Evolutionary conservation across 2,797 vertebrate genomes (phyloP), one percentile per base, ranked within the genome.

Genomic region (Lepidocolaptes lacrymiger): DNA sequence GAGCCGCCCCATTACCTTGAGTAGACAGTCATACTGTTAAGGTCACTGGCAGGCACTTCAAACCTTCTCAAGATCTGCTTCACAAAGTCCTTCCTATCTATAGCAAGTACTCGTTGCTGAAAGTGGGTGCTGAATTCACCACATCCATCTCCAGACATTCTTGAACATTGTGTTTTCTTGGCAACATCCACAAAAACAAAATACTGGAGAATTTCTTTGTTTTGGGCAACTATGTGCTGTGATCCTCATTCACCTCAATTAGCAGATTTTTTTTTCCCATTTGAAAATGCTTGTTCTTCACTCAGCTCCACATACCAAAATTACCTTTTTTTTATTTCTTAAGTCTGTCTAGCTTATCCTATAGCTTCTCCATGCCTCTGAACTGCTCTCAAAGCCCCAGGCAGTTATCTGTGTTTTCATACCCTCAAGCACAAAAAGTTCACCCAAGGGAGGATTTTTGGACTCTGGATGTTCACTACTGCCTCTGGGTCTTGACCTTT

Each of bases 161-260:
- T 79, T 67, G 77, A 89, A 54, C 36, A n/a, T 61, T 54, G 30
- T 91, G 44, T 86, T 88, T 94, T 91, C 77, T 82, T 72, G 51
- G 51, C 21, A 77, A 23, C 21, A 71, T 37, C 41, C 28, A 51
- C 46, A 73, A 74, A 71, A 85, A 79, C 18, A 48, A 87, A 81
- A 68, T 14, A 54, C 36, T 89, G 63, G 12, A 36, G 41, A 36
- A 51, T 85, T 79, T 74, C 41, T 76, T 54, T 56, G 24, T 80
- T n/a, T 22, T 54, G 24, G 52, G 52, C n/a, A 67, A 30, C 63
- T 43, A 5, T 46, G n/a, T 58, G 23, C 32, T 81, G n/a, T 68
- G 48, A 39, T 80, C 27, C 41, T 91, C 19, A 30, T 27, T 23
- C 0, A 2, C 27, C 28, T 80, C 43, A 20, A 13, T 62, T 62